These are phyloP conservation scores for Vollenhovia emeryi DNA, from an alignment of 1,140 invertebrate genomes.

Conservation along the genomic window DNA sequence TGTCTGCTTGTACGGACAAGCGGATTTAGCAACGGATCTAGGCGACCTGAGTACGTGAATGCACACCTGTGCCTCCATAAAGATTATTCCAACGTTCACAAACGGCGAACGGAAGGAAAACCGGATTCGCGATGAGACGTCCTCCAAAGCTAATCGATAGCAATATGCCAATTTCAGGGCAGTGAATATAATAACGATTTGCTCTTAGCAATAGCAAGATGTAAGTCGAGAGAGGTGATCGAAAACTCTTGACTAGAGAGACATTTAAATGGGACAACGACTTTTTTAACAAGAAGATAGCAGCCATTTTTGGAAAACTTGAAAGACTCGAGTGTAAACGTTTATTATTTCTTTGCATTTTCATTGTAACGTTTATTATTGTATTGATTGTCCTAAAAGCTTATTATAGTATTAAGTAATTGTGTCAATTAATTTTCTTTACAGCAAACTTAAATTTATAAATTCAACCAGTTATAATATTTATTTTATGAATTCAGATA, in stretches of 20 bases:
- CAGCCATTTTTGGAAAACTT: not conserved
- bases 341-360: not conserved
- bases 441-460: not conserved
- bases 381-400: no score
- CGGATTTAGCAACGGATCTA: slow-evolving; percentile 53
- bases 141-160: not conserved
- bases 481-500: no score
- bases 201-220: not conserved
- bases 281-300: not conserved
- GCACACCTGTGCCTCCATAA: slow-evolving; percentile 3
- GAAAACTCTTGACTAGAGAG: slow-evolving; percentile 10
- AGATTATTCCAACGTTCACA: slow-evolving; percentile 12
- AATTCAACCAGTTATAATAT: no score
- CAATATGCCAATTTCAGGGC: slow-evolving; percentile 1
- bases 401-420: not conserved
- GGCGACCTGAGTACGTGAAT: not conserved
- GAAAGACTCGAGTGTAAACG: not conserved
- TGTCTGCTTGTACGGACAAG: slow-evolving; percentile 51
- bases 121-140: not conserved
- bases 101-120: not conserved
- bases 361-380: not conserved
- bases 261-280: not conserved
- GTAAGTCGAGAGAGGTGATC: not conserved
- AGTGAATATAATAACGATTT: not conserved
- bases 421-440: not conserved